Percentiles rank a stretch among this genome's conserved stretches.
Conservation (phyloP, 1,140 invertebrate species). For the Cotesia typhae region DNA sequence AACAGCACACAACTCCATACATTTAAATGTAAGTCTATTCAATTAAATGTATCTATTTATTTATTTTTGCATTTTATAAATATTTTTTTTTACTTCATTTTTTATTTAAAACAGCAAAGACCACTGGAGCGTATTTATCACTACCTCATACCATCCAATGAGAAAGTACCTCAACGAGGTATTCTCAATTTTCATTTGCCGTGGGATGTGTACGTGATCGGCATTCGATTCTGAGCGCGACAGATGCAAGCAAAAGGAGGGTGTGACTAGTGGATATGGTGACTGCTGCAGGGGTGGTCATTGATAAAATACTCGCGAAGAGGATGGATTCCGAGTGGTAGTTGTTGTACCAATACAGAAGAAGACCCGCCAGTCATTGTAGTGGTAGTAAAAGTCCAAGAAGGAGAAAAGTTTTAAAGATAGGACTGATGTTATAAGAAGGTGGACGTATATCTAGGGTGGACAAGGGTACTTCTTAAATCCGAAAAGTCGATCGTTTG, state of each 20-base stretch:
- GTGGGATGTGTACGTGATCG: conserved; percentile 50
- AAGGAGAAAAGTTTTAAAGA: conserved; percentile 1
- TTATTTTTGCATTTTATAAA: too few species aligned
- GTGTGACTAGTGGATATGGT: too few species aligned
- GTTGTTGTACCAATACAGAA: conserved; percentile 22
- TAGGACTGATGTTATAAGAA: conserved; percentile 4
- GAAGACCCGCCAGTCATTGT: too few species aligned
- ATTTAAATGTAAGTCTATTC: conserved; percentile 2
- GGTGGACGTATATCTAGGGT: conserved; percentile 16
- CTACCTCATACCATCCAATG: conserved; percentile 4
- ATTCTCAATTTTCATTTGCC: conserved; percentile 54
- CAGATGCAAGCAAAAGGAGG: conserved; percentile 38
- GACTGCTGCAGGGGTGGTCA: conserved; percentile 40
- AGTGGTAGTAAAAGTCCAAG: too few species aligned
- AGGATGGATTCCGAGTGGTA: conserved; percentile 22
- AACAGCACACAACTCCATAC: neutral
- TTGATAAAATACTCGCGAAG: conserved; percentile 44
- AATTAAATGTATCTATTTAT: neutral
- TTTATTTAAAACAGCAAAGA: conserved; percentile 1
- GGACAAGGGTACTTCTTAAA: conserved; percentile 35
- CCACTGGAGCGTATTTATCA: conserved; percentile 30
- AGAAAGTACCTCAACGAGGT: conserved; percentile 37
- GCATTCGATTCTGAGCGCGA: conserved; percentile 38
- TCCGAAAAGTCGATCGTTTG: conserved; percentile 52
- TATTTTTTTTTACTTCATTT: neutral